Evolutionary conservation across 2,113 vertebrate genomes (phyloP), one percentile per base, ranked within the genome.

Genomic region (Sula dactylatra): DNA sequence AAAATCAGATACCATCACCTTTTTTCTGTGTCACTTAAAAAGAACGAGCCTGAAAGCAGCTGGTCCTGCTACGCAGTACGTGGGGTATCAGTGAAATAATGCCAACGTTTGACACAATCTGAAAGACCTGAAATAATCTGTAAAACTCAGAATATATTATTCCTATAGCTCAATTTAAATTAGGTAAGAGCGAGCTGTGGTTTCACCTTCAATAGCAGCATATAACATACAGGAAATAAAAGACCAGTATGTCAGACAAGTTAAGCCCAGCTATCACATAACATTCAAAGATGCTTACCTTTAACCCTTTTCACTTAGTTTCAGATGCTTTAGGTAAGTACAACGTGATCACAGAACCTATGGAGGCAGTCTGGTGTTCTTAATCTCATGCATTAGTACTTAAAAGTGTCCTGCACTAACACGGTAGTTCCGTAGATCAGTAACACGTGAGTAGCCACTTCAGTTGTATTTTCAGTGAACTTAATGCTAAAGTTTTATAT

Each of bases 181-280:
- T 18, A 87, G 86, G 55, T 49, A 50, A 82, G 65, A 96, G 70
- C 1, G 1, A 94, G 81, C 84, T 94, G 81, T 91, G 58, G 86
- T 70, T 94, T 95, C 82, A 88, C 76, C 74, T 94, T 88, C 93
- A 82, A 70, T 93, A 97, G 95, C 95, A 96, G 94, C 96, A 96
- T 54, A 44, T 74, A 52, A 73, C 38, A 13, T 79, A 81, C 6
- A 89, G 70, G 77, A 83, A 80, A 65, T 34, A 82, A 67, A 16
- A 84, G 89, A 86, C 32, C 29, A 26, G 54, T n/a, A 71, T 14
- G 90, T 74, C 91, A 95, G 86, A 45, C 5, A 7, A 62, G 52
- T 69, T 89, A 47, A 89, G 79, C 70, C 88, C 61, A 91, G 42
- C 62, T 61, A 5, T 38, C 44, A n/a, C 40, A 31, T 34, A 31